Conservation (phyloP, 2,888 invertebrate species). For the Netelia fuscicornis region DNA sequence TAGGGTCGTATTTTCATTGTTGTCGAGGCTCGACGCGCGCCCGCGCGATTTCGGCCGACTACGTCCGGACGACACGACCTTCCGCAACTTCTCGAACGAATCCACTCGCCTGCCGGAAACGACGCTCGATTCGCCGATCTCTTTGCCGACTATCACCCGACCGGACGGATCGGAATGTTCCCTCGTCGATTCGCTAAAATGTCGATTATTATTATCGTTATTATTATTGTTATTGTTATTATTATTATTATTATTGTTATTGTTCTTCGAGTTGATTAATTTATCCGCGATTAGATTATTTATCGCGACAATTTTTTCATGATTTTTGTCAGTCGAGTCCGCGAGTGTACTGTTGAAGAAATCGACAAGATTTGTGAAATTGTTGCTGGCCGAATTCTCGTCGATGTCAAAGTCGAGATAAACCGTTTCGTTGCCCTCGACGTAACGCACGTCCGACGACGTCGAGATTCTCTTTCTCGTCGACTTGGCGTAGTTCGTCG, state of each 20-base stretch:
- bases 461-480: neutral
- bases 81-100: conserved; percentile 65
- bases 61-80: conserved; percentile 58
- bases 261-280: neutral
- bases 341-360: neutral
- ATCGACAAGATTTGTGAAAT: neutral
- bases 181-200: conserved; percentile 2
- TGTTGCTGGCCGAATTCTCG: conserved; percentile 29
- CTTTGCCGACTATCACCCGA: conserved; percentile 23
- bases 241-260: neutral
- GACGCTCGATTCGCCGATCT: neutral
- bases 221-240: neutral
- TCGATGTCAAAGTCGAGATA: conserved; percentile 63
- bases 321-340: neutral
- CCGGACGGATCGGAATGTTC: conserved; percentile 17
- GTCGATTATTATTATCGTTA: neutral
- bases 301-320: neutral
- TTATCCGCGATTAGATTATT: neutral
- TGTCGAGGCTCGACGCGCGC: neutral
- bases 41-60: conserved; percentile 17
- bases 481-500: neutral
- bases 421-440: conserved; percentile 59
- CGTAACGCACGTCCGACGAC: conserved; percentile 12
- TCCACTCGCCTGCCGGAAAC: conserved; percentile 46
- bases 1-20: conserved; percentile 37